A percentile compares a stretch with the other conserved stretches of the same genome.
Conservation (phyloP, 2,113 vertebrate genomes). For the Caloenas nicobarica region DNA sequence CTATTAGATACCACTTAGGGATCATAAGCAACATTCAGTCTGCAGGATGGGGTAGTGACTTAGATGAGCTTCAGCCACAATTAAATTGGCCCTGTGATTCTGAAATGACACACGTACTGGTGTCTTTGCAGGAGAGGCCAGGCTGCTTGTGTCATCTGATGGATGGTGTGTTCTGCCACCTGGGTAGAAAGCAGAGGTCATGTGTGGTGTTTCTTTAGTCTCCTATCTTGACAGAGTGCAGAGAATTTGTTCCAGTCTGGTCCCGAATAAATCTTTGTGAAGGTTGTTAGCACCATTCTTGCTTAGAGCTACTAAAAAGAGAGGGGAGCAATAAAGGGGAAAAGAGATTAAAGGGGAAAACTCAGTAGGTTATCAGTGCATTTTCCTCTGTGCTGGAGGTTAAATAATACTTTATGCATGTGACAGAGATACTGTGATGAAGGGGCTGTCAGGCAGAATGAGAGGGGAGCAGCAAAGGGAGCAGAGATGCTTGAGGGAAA, state of each 20-base stretch:
- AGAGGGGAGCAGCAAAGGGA: conserved; percentile 31
- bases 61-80: neutral
- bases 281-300: conserved; percentile 3
- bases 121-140: neutral
- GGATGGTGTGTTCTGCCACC: neutral
- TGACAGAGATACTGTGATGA: conserved; percentile 45
- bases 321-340: neutral
- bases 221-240: neutral
- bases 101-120: neutral
- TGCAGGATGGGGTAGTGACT: neutral
- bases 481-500: conserved; percentile 33
- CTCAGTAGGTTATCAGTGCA: neutral
- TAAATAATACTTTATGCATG: conserved; percentile 43
- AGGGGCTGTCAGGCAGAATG: conserved; percentile 43
- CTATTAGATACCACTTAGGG: neutral
- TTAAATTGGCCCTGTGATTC: neutral
- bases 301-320: conserved; percentile 20
- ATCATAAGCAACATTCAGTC: neutral
- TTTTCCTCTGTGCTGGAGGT: conserved; percentile 50
- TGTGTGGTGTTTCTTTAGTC: neutral
- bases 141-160: neutral
- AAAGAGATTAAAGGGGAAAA: conserved; percentile 33
- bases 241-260: conserved; percentile 12
- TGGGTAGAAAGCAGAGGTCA: neutral
- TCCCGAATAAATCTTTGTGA: conserved; percentile 10